phyloP scores from a whole-genome alignment of 2,113 vertebrate species.

The Bothrops jararaca region DNA sequence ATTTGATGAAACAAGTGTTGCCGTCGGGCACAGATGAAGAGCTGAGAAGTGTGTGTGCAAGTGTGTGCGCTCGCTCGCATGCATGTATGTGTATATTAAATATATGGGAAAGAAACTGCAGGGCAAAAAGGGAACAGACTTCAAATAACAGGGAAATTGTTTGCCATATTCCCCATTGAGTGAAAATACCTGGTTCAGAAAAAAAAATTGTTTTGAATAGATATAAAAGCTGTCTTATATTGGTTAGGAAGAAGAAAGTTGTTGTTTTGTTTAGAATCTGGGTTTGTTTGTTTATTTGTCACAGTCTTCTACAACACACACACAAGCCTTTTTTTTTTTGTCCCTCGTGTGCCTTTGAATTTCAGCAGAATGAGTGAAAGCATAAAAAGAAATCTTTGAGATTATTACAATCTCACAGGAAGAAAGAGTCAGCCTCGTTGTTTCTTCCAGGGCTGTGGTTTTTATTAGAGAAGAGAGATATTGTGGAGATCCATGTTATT shows the following conservation, averaged over 20 bases:
- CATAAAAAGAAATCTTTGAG: neutral
- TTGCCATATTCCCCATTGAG: neutral
- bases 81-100: neutral
- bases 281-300: neutral
- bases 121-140: neutral
- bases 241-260: neutral
- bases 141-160: neutral
- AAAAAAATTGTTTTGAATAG: neutral
- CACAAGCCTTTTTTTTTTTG: neutral
- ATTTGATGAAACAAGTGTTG: conserved; percentile 21
- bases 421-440: neutral
- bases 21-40: neutral
- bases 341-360: neutral
- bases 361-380: neutral
- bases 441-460: neutral
- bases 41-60: neutral
- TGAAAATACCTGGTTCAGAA: neutral
- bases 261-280: conserved; percentile 3
- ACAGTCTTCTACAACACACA: neutral
- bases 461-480: neutral
- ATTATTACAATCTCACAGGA: neutral
- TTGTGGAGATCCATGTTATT: neutral
- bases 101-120: neutral
- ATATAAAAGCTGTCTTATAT: neutral
- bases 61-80: no score